Evolutionary conservation across 2,888 invertebrate species (phyloP).

Genomic region (Willowsia nigromaculata): DNA sequence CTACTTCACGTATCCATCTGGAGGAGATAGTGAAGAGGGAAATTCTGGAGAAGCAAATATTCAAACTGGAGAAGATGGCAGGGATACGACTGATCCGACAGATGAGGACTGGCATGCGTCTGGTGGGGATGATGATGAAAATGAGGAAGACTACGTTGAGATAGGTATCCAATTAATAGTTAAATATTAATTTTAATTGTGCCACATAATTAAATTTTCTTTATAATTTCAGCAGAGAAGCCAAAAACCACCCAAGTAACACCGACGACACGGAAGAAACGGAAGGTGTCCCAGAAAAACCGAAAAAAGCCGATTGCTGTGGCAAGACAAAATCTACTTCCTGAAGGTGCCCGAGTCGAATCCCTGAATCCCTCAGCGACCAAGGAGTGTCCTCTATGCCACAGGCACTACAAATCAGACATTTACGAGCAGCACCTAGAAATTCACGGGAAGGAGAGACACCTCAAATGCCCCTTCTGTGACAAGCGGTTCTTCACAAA

Average conservation of each 20-base stretch:
- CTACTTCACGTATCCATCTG: background rate
- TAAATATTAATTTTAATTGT: too few species aligned
- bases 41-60: background rate
- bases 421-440: background rate
- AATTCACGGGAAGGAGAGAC: conserved; percentile 27
- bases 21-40: background rate
- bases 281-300: too few species aligned
- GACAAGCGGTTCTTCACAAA: conserved; percentile 32
- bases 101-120: too few species aligned
- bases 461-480: conserved; percentile 37
- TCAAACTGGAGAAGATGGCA: background rate
- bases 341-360: background rate
- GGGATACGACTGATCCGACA: background rate
- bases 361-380: background rate
- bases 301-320: background rate
- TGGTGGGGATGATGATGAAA: too few species aligned
- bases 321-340: background rate
- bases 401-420: background rate
- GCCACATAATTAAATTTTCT: too few species aligned
- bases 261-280: too few species aligned
- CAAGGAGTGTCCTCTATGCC: conserved; percentile 15
- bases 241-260: too few species aligned
- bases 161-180: too few species aligned
- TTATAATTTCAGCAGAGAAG: too few species aligned
- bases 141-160: too few species aligned